A percentile compares a stretch with the other conserved stretches of the same genome.
phyloP scores from a whole-genome alignment of 2,888 invertebrate genomes.

The Slavum lentiscoides region DNA sequence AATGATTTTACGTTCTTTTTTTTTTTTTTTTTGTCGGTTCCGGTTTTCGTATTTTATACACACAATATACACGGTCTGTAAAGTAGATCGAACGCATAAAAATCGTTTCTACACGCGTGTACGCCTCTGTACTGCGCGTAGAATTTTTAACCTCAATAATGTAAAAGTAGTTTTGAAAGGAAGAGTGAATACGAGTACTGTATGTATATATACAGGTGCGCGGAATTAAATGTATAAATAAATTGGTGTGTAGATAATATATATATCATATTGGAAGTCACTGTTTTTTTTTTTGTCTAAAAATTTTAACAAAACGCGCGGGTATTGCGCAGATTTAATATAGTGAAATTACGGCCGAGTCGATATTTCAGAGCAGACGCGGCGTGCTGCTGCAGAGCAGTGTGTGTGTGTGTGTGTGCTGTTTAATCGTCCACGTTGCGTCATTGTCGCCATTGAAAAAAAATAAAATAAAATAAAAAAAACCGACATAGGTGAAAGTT shows the following conservation, averaged over 20 bases:
- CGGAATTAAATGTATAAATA: not conserved
- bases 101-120: not conserved
- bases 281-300: no score
- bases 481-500: conserved; percentile 46
- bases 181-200: conserved; percentile 13
- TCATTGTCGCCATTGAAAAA: conserved; percentile 51
- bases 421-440: conserved; percentile 37
- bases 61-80: not conserved
- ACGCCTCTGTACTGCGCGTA: no score
- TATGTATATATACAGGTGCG: no score
- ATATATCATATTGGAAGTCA: no score
- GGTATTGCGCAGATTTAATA: no score
- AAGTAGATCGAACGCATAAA: no score
- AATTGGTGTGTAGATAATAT: no score
- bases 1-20: not conserved
- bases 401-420: not conserved
- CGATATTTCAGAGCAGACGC: conserved; percentile 35
- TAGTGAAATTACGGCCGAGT: conserved; percentile 19
- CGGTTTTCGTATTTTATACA: conserved; percentile 24
- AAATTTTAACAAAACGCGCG: not conserved
- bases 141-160: conserved; percentile 40
- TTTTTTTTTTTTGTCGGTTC: not conserved
- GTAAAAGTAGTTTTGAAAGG: conserved; percentile 46
- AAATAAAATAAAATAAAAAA: conserved; percentile 19
- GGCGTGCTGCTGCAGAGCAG: no score